Evolutionary conservation across 1,140 invertebrate species (phyloP).

Genomic region (Drosophila virilis): DNA sequence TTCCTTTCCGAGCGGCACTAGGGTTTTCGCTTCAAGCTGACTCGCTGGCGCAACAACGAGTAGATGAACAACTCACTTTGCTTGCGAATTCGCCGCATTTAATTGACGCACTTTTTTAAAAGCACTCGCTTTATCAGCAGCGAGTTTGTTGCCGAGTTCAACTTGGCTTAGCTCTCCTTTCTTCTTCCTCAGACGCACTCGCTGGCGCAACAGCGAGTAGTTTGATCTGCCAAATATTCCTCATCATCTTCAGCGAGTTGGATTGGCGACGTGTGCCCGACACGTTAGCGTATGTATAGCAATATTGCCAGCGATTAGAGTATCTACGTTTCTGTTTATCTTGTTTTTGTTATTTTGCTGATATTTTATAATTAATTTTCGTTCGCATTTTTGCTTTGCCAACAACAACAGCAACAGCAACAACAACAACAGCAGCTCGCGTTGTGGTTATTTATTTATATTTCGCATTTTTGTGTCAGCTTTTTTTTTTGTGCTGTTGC

Average conservation of each 20-base stretch:
- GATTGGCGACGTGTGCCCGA: background rate
- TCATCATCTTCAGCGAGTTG: background rate
- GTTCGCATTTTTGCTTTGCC: slow-evolving; percentile 42
- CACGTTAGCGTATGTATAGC: slow-evolving; percentile 4
- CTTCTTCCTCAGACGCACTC: no score
- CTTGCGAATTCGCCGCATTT: no score
- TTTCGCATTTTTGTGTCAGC: slow-evolving; percentile 52
- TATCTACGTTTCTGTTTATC: slow-evolving; percentile 29
- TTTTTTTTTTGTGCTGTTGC: slow-evolving; percentile 33
- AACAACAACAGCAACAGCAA: slow-evolving; percentile 25
- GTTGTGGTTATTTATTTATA: slow-evolving; percentile 47
- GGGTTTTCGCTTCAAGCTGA: no score
- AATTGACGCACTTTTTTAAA: no score
- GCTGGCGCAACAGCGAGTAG: no score
- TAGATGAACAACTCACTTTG: no score
- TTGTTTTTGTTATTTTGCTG: slow-evolving; percentile 39
- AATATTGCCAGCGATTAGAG: background rate
- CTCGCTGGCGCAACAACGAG: no score
- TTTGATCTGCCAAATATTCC: no score
- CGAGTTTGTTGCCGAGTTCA: no score
- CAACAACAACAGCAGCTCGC: slow-evolving; percentile 3
- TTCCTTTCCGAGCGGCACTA: no score
- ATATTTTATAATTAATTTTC: slow-evolving; percentile 75
- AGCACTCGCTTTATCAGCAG: no score
- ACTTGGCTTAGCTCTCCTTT: no score